Conservation (phyloP, 2,797 vertebrate species). For the Cephalopachus bancanus region DNA sequence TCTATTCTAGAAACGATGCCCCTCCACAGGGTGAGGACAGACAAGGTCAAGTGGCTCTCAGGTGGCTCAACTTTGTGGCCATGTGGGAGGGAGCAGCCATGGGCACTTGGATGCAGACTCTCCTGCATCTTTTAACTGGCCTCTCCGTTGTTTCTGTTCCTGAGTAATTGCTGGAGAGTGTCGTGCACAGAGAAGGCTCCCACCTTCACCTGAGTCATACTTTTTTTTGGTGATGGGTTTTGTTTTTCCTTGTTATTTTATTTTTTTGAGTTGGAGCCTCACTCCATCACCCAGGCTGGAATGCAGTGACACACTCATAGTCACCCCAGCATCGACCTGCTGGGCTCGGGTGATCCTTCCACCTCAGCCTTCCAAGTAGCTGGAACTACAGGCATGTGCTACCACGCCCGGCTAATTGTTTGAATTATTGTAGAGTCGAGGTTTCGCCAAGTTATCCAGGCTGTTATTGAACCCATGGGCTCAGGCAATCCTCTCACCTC, state of each 20-base stretch:
- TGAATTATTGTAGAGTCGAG: too few species aligned
- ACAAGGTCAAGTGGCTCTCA: neutral
- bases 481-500: too few species aligned
- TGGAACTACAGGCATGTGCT: too few species aligned
- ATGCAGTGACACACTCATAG: too few species aligned
- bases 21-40: accelerated
- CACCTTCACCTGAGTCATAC: neutral
- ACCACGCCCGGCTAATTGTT: too few species aligned
- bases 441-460: too few species aligned
- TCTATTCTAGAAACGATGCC: neutral
- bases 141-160: neutral
- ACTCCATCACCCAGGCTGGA: too few species aligned
- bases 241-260: neutral
- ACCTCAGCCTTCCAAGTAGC: too few species aligned
- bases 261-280: too few species aligned
- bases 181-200: neutral
- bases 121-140: neutral
- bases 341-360: too few species aligned
- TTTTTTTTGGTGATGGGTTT: neutral
- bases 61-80: neutral
- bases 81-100: neutral
- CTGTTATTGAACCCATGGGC: too few species aligned
- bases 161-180: neutral
- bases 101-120: neutral
- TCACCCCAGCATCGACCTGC: too few species aligned